Conservation (phyloP, 2,888 invertebrate genomes). For the Andrena haemorrhoa region DNA sequence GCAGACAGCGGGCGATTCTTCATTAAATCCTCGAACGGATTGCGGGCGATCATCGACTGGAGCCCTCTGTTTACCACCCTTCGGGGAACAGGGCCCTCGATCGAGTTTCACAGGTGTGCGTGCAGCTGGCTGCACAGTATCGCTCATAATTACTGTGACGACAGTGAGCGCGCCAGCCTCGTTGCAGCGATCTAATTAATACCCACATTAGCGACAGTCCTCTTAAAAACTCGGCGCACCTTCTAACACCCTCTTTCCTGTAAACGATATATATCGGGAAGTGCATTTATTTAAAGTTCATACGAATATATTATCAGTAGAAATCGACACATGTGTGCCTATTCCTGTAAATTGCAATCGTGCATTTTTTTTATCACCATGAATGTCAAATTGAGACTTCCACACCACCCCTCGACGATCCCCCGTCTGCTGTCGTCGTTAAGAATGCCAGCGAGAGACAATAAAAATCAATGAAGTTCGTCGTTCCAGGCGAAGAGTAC, state of each 20-base stretch:
- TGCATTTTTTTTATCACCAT: no score
- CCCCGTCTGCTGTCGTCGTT: not conserved
- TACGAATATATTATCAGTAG: no score
- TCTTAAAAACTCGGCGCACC: not conserved
- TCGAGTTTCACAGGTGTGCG: constrained; percentile 16
- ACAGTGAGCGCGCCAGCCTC: not conserved
- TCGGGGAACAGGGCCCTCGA: not conserved
- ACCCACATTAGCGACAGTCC: not conserved
- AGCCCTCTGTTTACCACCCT: constrained; percentile 7
- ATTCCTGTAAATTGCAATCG: no score
- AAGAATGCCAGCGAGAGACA: not conserved
- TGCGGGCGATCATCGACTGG: constrained; percentile 26
- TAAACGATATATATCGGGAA: not conserved
- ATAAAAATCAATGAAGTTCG: not conserved
- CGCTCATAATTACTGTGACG: constrained; percentile 18
- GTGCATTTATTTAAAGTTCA: not conserved
- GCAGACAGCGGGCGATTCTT: constrained; percentile 50
- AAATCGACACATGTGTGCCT: no score
- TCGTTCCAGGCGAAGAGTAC: not conserved
- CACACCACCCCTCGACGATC: not conserved
- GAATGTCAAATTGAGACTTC: no score
- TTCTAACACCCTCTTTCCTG: no score
- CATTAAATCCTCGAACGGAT: constrained; percentile 51
- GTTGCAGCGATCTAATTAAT: constrained; percentile 6
- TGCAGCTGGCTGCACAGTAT: constrained; percentile 14